Percentiles rank a stretch among this genome's conserved stretches.
These are phyloP conservation scores for Polietes domitor DNA, from an alignment of 2,888 invertebrate species.

Conservation along the genomic window DNA sequence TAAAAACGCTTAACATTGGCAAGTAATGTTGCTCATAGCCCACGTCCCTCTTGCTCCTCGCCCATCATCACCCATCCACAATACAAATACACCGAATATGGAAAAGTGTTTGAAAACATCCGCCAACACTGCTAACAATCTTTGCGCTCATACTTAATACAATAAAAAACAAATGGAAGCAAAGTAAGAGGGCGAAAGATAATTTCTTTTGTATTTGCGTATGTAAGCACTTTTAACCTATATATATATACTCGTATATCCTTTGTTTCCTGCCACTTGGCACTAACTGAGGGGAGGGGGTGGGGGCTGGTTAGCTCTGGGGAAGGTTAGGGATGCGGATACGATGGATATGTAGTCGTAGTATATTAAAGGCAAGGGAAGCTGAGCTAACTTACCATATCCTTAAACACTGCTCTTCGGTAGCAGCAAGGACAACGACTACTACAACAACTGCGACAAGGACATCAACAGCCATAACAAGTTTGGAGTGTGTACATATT, in stretches of 20 bases:
- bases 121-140: background rate
- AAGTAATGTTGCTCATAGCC: background rate
- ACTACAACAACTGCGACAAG: background rate
- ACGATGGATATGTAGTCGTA: constrained; percentile 47
- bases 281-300: background rate
- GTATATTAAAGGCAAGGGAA: constrained; percentile 45
- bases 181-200: constrained; percentile 40
- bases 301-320: background rate
- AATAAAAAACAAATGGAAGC: constrained; percentile 40
- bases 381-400: constrained; percentile 58
- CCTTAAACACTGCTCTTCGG: constrained; percentile 51
- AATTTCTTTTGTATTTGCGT: constrained; percentile 62
- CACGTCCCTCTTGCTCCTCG: background rate
- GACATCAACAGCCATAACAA: background rate
- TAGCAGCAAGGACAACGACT: background rate
- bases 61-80: constrained; percentile 17
- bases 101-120: background rate
- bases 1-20: background rate
- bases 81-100: constrained; percentile 1
- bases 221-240: constrained; percentile 67
- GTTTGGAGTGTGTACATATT: constrained; percentile 9
- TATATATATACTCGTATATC: too few species aligned
- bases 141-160: constrained; percentile 40
- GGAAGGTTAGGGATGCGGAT: background rate
- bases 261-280: background rate